These are phyloP conservation scores for Callimorpha dominula DNA, from an alignment of 2,888 invertebrate species.

Conservation along the genomic window DNA sequence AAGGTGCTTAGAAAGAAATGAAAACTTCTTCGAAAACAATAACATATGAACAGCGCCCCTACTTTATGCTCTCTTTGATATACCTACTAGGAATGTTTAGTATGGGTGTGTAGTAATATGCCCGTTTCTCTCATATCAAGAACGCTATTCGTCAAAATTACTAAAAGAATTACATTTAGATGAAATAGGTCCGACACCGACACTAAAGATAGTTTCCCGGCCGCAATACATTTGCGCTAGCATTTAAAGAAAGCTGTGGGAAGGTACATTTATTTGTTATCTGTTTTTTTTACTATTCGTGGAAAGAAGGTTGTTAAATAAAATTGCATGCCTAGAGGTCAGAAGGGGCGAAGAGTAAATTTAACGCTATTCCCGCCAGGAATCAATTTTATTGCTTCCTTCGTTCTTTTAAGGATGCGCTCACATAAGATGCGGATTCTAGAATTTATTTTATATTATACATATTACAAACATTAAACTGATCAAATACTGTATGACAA, in stretches of 20 bases:
- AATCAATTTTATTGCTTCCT: background rate
- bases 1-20: too few species aligned
- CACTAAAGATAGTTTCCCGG: conserved; percentile 15
- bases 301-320: background rate
- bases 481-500: too few species aligned
- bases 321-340: background rate
- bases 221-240: conserved; percentile 48
- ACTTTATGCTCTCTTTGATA: too few species aligned
- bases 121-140: background rate
- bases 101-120: background rate
- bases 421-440: background rate
- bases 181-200: conserved; percentile 8
- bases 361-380: background rate
- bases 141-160: conserved; percentile 1
- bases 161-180: conserved; percentile 9
- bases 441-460: background rate
- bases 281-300: background rate
- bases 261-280: conserved; percentile 4
- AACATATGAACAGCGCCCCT: too few species aligned
- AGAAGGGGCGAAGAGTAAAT: background rate
- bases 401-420: background rate
- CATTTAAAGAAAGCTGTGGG: conserved; percentile 14
- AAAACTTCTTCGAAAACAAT: too few species aligned
- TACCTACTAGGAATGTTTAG: too few species aligned
- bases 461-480: too few species aligned